Evolutionary conservation across 2,888 invertebrate species (phyloP).

Genomic region (Anoncus sp.): DNA sequence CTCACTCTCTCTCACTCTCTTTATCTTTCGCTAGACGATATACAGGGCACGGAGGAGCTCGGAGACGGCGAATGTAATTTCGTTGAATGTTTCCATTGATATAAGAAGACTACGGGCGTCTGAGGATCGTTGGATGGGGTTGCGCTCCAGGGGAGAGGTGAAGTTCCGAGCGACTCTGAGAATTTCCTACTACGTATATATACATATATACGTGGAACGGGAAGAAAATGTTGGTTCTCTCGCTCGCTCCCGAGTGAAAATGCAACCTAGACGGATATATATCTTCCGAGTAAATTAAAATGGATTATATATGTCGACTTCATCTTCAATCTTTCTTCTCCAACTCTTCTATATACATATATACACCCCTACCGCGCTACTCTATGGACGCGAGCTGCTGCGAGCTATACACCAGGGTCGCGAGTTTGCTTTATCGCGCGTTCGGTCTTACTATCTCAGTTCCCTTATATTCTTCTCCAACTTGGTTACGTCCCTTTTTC

Average conservation of each 20-base stretch:
- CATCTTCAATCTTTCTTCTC: slow-evolving; percentile 77
- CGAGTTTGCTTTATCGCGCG: slow-evolving; percentile 69
- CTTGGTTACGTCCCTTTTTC: slow-evolving; percentile 18
- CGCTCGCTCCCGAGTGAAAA: slow-evolving; percentile 66
- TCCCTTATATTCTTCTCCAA: not conserved
- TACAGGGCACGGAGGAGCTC: slow-evolving; percentile 28
- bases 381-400: too few species aligned
- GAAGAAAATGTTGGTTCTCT: slow-evolving; percentile 39
- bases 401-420: slow-evolving; percentile 24
- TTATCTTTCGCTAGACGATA: slow-evolving; percentile 21
- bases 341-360: slow-evolving; percentile 18
- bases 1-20: slow-evolving; percentile 21
- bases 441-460: slow-evolving; percentile 27
- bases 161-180: slow-evolving; percentile 50
- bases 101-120: slow-evolving; percentile 76
- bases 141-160: slow-evolving; percentile 53
- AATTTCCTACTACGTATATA: slow-evolving; percentile 47
- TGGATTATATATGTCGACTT: slow-evolving; percentile 80
- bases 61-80: slow-evolving; percentile 77
- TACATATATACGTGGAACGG: not conserved
- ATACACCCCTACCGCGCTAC: too few species aligned
- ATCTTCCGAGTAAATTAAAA: slow-evolving; percentile 80
- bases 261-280: slow-evolving; percentile 80
- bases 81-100: slow-evolving; percentile 79
- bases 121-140: slow-evolving; percentile 65